Percentiles rank a stretch among this genome's conserved stretches.
These are phyloP conservation scores for Drosophila willistoni DNA, from an alignment of 1,140 invertebrate genomes.

Conservation along the genomic window DNA sequence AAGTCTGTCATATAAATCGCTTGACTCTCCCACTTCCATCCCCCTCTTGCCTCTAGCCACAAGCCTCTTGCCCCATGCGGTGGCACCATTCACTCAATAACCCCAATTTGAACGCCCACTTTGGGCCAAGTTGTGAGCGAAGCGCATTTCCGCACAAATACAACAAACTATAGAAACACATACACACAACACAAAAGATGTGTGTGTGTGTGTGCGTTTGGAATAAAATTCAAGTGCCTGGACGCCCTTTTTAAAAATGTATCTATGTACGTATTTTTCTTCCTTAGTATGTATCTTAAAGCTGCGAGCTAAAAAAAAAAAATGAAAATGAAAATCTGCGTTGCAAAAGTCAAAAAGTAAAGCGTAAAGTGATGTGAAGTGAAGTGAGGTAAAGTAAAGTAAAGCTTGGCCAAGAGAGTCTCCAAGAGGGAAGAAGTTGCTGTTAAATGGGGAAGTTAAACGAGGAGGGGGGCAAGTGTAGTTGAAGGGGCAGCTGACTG, in stretches of 20 bases:
- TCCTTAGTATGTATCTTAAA: slow-evolving; percentile 13
- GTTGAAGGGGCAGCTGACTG: slow-evolving; percentile 27
- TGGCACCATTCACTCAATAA: slow-evolving; percentile 27
- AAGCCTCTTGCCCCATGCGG: neutral
- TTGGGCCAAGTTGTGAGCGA: slow-evolving; percentile 49
- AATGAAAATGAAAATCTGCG: slow-evolving; percentile 19
- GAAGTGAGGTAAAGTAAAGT: slow-evolving; percentile 51
- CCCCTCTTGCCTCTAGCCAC: neutral
- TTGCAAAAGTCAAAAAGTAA: slow-evolving; percentile 31
- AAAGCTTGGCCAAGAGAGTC: slow-evolving; percentile 22
- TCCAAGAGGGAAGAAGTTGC: neutral
- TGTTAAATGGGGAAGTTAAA: neutral
- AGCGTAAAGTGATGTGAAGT: slow-evolving; percentile 11
- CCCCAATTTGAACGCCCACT: slow-evolving; percentile 50
- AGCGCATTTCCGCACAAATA: slow-evolving; percentile 61
- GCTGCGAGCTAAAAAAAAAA: slow-evolving; percentile 11
- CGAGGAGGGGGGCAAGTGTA: slow-evolving; percentile 23
- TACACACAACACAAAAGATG: neutral
- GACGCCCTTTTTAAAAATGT: slow-evolving; percentile 51
- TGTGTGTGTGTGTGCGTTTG: slow-evolving; percentile 10
- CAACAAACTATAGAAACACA: neutral
- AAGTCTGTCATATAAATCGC: slow-evolving; percentile 20
- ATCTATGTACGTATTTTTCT: slow-evolving; percentile 1
- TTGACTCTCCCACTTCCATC: neutral
- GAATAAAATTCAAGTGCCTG: slow-evolving; percentile 50